These are phyloP conservation scores for Synergus gifuensis DNA, from an alignment of 2,888 invertebrate genomes.

Conservation along the genomic window DNA sequence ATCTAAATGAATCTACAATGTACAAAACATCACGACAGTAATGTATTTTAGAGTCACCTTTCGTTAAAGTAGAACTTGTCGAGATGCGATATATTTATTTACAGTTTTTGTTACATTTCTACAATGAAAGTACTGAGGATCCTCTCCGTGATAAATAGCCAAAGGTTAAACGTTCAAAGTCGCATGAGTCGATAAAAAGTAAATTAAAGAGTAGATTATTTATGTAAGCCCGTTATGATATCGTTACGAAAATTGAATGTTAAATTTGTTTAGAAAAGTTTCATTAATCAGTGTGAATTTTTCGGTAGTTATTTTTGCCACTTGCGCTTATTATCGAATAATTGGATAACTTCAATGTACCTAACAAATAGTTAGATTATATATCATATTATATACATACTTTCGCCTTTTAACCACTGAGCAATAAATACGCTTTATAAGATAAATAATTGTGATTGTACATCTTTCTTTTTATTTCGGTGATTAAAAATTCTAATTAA, in stretches of 20 bases:
- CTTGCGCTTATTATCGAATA: constrained; percentile 7
- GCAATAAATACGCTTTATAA: constrained; percentile 32
- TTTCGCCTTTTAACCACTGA: constrained; percentile 26
- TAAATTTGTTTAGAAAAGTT: background rate
- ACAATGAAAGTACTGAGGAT: background rate
- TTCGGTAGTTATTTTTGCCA: background rate
- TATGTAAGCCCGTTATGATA: background rate
- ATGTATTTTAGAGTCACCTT: background rate
- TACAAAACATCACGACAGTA: background rate
- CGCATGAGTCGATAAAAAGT: background rate
- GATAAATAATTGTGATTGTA: background rate
- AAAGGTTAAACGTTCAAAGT: constrained; percentile 5
- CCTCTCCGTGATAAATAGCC: background rate
- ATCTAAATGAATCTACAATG: background rate
- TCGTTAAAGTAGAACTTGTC: background rate
- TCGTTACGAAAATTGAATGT: background rate
- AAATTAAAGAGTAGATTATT: background rate
- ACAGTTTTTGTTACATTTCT: constrained; percentile 8
- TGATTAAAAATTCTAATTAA: background rate
- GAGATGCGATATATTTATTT: constrained; percentile 5
- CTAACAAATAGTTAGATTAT: constrained; percentile 6
- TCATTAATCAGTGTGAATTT: constrained; percentile 10
- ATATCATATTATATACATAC: background rate
- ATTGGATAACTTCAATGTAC: constrained; percentile 29
- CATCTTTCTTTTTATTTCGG: background rate